Evolutionary conservation across 2,797 vertebrate genomes (phyloP).

Genomic region (Eulemur albifrons): DNA sequence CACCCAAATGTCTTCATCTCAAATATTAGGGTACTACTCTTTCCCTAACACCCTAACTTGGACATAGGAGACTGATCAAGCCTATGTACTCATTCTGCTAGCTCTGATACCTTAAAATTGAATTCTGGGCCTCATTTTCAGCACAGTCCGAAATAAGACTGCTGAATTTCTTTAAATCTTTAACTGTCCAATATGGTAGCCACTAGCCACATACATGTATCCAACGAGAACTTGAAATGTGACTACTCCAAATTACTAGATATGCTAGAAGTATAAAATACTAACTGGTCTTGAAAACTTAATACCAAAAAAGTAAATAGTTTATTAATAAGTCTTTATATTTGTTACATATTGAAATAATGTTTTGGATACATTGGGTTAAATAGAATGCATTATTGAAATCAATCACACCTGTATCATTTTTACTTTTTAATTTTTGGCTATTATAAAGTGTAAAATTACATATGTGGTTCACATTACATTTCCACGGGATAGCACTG

Average conservation of each 20-base stretch:
- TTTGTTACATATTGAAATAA: not conserved
- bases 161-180: not conserved
- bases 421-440: constrained; percentile 1
- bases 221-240: not conserved
- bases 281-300: not conserved
- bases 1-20: not conserved
- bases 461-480: not conserved
- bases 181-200: not conserved
- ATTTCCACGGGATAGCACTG: not conserved
- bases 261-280: not conserved
- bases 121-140: not conserved
- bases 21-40: not conserved
- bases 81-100: not conserved
- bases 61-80: not conserved
- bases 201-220: not conserved
- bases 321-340: not conserved
- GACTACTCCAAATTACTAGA: not conserved
- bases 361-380: not conserved
- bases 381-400: not conserved
- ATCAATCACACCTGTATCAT: not conserved
- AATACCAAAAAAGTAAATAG: not conserved
- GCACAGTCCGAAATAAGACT: not conserved
- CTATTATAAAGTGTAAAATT: not conserved
- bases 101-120: not conserved
- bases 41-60: not conserved